Evolutionary conservation across 2,113 vertebrate genomes (phyloP), one percentile per base, ranked within the genome.

Genomic region (Chinchilla lanigera): DNA sequence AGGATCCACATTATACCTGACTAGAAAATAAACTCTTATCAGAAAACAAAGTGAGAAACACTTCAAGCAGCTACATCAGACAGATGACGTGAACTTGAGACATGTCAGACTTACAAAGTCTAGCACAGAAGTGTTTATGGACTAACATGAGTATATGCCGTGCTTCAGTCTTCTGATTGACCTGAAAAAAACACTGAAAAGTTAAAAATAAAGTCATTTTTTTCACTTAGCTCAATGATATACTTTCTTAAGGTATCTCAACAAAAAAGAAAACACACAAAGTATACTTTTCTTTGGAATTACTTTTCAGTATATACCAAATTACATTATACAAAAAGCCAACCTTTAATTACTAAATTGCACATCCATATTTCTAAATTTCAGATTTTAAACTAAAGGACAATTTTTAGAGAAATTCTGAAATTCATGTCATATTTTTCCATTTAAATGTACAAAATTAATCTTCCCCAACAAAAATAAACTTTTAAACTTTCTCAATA

Each of bases 141-240:
- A 99, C 98, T 97, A 98, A 96, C 98, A 98, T 98, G 90, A 99
- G 99, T 97, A 99, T 98, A 92, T 98, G 95, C 82, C 99, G 98
- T 71, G 99, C 99, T 99, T 99, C 99, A 33, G 96, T 98, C 98
- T 98, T 99, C 98, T 99, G 99, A 98, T 99, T 99, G 90, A 99
- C 98, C 99, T 99, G 98, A 97, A 99, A 99, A 89, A 97, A 35
- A 56, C 75, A 93, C 54, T 97, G 95, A 93, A 97, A 97, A 98
- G 93, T 96, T 90, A 96, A 94, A 88, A 85, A 89, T 94, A 80
- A 97, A 93, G 83, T 94, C 94, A 41, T 94, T 80, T 47, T 96
- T 47, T 95, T 93, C 77, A 89, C 91, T 95, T 95, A 93, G 80
- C 7, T 93, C 89, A 92, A 83, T 92, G 61, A 54, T 96, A n/a